Evolutionary conservation across 2,888 invertebrate genomes (phyloP).

Genomic region (Hypselothyrea guttata): DNA sequence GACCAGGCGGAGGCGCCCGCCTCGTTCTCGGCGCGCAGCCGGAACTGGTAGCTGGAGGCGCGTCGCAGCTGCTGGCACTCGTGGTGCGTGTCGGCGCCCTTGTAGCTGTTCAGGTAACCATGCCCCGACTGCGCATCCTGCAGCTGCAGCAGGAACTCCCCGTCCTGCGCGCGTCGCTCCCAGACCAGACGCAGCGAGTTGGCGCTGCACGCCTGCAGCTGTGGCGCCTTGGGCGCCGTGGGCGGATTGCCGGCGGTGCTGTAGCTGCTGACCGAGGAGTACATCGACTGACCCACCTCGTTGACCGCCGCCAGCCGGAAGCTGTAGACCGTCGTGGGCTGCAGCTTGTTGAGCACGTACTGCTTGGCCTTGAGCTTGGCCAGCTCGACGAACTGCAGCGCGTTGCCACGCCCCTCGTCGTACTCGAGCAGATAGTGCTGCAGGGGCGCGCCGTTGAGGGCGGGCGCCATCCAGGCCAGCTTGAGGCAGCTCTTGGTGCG

Average conservation of each 20-base stretch:
- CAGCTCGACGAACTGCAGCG: conserved; percentile 87
- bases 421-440: conserved; percentile 90
- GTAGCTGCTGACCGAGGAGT: conserved; percentile 87
- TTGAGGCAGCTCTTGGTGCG: conserved; percentile 88
- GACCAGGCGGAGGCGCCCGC: conserved; percentile 93
- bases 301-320: conserved; percentile 93
- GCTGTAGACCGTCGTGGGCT: conserved; percentile 90
- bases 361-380: conserved; percentile 89
- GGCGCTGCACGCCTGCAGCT: conserved; percentile 85
- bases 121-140: conserved; percentile 87
- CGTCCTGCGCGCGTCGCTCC: conserved; percentile 89
- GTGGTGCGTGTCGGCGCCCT: conserved; percentile 88
- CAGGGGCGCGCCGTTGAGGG: conserved; percentile 91
- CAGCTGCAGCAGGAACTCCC: conserved; percentile 92
- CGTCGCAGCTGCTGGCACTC: conserved; percentile 87
- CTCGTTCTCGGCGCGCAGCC: conserved; percentile 91
- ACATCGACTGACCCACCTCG: conserved; percentile 89
- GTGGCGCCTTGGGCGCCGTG: conserved; percentile 89
- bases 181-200: conserved; percentile 88
- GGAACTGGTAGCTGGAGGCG: conserved; percentile 91
- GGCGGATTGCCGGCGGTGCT: conserved; percentile 92
- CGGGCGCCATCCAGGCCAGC: conserved; percentile 88
- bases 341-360: conserved; percentile 88
- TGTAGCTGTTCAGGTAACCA: conserved; percentile 91
- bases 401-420: conserved; percentile 85